Conservation (phyloP, 2,797 vertebrate species). For the Poeciliopsis paucimaculata region DNA sequence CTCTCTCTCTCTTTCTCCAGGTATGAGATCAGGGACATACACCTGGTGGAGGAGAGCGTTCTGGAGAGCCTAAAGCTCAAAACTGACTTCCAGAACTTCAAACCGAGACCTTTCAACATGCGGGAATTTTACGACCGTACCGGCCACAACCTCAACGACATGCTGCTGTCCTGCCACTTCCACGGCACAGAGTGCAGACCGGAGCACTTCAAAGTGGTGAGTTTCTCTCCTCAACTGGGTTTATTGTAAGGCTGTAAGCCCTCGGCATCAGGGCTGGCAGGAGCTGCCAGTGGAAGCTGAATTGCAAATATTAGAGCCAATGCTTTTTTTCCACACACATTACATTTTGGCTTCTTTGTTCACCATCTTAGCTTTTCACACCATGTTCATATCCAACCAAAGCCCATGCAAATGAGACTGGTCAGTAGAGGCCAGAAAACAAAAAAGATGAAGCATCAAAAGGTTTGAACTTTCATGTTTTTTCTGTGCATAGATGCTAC, state of each 20-base stretch:
- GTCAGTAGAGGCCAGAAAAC: neutral
- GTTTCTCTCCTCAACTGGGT: slow-evolving; percentile 47
- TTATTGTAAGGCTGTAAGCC: neutral
- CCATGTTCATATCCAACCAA: neutral
- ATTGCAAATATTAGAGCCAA: neutral
- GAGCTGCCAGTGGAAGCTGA: neutral
- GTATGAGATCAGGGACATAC: slow-evolving; percentile 94
- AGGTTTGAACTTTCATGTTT: neutral
- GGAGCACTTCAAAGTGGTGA: slow-evolving; percentile 97
- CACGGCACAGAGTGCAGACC: slow-evolving; percentile 89
- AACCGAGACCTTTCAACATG: slow-evolving; percentile 98
- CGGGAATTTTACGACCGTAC: slow-evolving; percentile 95
- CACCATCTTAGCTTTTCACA: neutral
- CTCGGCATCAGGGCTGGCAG: neutral
- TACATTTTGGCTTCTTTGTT: neutral
- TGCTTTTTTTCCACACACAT: neutral
- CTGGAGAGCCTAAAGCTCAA: slow-evolving; percentile 94
- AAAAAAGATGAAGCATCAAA: neutral
- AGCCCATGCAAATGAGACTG: neutral
- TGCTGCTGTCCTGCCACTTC: slow-evolving; percentile 95
- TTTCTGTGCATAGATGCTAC: neutral
- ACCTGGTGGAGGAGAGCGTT: slow-evolving; percentile 94
- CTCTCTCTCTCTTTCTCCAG: slow-evolving; percentile 64
- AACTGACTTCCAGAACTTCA: slow-evolving; percentile 96
- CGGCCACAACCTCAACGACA: slow-evolving; percentile 94